phyloP scores from a whole-genome alignment of 2,797 vertebrate genomes.

The Leptatherina wallacei region DNA sequence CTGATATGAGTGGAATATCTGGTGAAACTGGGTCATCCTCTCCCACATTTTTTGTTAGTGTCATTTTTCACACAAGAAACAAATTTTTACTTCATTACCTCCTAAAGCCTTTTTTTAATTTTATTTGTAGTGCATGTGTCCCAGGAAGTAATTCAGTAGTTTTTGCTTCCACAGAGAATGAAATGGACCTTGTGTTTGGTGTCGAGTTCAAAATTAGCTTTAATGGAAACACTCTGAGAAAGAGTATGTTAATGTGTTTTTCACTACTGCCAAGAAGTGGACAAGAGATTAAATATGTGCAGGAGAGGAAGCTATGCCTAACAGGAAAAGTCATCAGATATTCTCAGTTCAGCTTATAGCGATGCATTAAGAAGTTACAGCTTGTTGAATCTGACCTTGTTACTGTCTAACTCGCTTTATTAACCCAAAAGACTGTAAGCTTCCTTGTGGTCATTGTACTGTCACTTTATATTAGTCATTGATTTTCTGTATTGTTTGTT shows the following conservation, averaged over 20 bases:
- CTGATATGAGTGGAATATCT: constrained; percentile 16
- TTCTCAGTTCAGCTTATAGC: constrained; percentile 1
- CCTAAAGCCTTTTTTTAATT: no score
- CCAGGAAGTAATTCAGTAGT: neutral
- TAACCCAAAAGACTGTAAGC: neutral
- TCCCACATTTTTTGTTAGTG: constrained; percentile 12
- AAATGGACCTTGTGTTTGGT: neutral
- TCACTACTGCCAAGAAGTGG: neutral
- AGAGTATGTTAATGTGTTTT: neutral
- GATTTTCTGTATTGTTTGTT: no score
- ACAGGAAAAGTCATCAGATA: constrained; percentile 16
- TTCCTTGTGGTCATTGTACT: no score
- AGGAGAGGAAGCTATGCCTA: constrained; percentile 17
- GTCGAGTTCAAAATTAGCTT: constrained; percentile 1
- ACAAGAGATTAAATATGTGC: constrained; percentile 1
- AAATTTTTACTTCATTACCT: neutral
- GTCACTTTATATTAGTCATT: no score
- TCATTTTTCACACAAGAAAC: constrained; percentile 1
- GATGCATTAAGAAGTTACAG: neutral
- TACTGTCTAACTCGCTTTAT: neutral
- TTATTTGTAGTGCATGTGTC: neutral
- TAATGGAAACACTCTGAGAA: neutral
- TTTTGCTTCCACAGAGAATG: neutral
- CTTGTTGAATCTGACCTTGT: neutral
- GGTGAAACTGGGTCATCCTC: constrained; percentile 10